phyloP scores from a whole-genome alignment of 2,888 invertebrate genomes.

The Lasius fuliginosus region DNA sequence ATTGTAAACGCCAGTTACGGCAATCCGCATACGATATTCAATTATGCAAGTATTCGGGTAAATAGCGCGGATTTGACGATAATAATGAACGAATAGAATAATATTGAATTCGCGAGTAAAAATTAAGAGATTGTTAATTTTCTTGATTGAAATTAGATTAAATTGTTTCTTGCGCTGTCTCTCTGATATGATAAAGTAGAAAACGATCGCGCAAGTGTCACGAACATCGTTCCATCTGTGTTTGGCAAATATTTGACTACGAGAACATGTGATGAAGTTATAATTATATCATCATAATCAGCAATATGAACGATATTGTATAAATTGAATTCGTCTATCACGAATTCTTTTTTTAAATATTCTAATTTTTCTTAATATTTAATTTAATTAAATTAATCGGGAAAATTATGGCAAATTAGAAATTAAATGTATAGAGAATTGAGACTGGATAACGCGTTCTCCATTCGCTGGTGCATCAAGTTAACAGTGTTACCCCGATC shows the following conservation, averaged over 20 bases:
- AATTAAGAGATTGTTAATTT: slow-evolving; percentile 3
- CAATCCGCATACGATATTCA: neutral
- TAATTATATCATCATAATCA: slow-evolving; percentile 23
- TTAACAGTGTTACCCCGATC: neutral
- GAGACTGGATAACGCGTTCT: neutral
- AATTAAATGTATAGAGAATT: neutral
- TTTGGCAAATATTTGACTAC: slow-evolving; percentile 35
- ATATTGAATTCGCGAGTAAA: neutral
- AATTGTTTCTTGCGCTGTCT: neutral
- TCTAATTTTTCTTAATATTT: neutral
- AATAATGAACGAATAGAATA: neutral
- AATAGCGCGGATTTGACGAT: neutral
- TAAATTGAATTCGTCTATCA: slow-evolving; percentile 2
- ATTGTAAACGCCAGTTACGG: neutral
- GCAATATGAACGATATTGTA: neutral
- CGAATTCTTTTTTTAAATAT: neutral
- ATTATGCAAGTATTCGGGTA: neutral
- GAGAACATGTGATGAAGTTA: neutral
- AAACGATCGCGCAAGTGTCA: neutral
- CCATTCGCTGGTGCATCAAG: neutral
- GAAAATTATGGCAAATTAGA: neutral
- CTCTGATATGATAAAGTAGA: neutral
- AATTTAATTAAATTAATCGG: neutral
- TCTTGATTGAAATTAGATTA: neutral
- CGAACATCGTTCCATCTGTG: neutral